Evolutionary conservation across 2,888 invertebrate species (phyloP).

Genomic region (Pachliopta kotzebuea): DNA sequence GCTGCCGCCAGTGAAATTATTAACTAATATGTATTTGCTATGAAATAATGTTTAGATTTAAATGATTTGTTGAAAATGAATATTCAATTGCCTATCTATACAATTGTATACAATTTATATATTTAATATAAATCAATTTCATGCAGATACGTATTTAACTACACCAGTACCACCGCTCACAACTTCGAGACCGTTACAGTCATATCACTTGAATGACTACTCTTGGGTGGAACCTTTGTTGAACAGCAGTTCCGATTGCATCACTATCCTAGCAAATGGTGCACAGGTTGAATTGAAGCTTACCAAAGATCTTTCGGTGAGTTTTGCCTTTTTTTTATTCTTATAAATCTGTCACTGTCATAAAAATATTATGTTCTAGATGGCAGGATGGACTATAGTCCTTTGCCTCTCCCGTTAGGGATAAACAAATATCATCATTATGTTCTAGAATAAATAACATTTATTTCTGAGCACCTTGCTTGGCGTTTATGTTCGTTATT

Average conservation of each 20-base stretch:
- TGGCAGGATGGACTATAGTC: too few relatives aligned
- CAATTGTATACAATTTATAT: too few relatives aligned
- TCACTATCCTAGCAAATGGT: slow-evolving; percentile 47
- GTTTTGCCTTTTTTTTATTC: not conserved
- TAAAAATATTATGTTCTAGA: too few relatives aligned
- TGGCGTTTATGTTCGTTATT: not conserved
- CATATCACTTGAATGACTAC: slow-evolving; percentile 50
- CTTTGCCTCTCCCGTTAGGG: too few relatives aligned
- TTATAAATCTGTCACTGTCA: too few relatives aligned
- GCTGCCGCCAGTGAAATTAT: slow-evolving; percentile 21
- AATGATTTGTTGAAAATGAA: too few relatives aligned
- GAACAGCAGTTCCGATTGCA: slow-evolving; percentile 39
- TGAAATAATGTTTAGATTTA: not conserved
- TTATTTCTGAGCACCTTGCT: not conserved
- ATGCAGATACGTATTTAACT: not conserved
- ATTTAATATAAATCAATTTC: not conserved
- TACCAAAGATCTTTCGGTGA: slow-evolving; percentile 45
- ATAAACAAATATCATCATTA: too few relatives aligned
- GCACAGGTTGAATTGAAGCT: slow-evolving; percentile 49
- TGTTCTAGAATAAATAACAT: too few relatives aligned
- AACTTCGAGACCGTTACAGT: slow-evolving; percentile 30
- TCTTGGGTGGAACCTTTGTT: slow-evolving; percentile 51
- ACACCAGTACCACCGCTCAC: slow-evolving; percentile 13
- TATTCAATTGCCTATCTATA: too few relatives aligned
- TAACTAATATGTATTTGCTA: not conserved